phyloP scores from a whole-genome alignment of 2,113 vertebrate genomes.

The Acanthochromis polyacanthus region DNA sequence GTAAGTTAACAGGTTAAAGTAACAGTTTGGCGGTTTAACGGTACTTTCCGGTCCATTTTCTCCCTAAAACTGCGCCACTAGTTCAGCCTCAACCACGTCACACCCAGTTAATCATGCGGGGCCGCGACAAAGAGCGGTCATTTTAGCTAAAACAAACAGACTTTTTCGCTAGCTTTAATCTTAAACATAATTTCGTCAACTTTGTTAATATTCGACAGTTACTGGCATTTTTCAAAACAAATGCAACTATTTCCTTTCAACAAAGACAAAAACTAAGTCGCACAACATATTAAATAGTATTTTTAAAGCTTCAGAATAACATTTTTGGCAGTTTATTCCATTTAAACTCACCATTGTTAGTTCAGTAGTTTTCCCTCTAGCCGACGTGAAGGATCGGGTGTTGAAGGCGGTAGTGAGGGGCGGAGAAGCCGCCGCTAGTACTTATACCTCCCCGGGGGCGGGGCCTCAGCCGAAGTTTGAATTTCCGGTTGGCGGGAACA shows the following conservation, averaged over 20 bases:
- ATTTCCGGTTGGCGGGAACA: constrained; percentile 45
- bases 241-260: no score
- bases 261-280: no score
- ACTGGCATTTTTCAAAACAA: background rate
- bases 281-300: no score
- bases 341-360: constrained; percentile 70
- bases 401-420: constrained; percentile 44
- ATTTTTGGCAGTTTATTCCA: background rate
- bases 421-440: accelerated
- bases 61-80: constrained; percentile 21
- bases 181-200: no score
- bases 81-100: background rate
- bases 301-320: no score
- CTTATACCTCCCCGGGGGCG: constrained; percentile 41
- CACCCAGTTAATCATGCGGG: background rate
- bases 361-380: constrained; percentile 45
- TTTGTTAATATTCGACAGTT: background rate
- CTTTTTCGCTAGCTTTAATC: no score
- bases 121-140: no score
- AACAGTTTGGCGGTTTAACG: background rate
- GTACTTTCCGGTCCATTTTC: accelerated
- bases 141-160: no score
- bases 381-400: constrained; percentile 73
- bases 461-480: background rate
- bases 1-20: no score